A percentile compares a stretch with the other conserved stretches of the same genome.
These are phyloP conservation scores for Leptinotarsa undecemlineata DNA, from an alignment of 1,140 invertebrate species.

Conservation along the genomic window DNA sequence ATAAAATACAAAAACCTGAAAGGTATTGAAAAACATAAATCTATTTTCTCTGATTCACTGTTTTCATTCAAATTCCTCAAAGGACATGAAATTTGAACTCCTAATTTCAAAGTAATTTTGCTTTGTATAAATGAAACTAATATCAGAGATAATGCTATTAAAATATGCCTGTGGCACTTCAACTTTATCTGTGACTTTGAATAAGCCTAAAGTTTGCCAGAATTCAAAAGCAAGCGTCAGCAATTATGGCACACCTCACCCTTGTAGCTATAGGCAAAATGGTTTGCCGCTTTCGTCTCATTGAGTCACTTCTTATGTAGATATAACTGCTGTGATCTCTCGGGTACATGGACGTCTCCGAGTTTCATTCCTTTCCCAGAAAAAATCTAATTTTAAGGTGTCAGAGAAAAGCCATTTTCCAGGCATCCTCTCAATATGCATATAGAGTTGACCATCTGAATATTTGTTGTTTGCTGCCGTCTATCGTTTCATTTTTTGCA, in stretches of 20 bases:
- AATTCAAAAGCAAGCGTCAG: constrained; percentile 30
- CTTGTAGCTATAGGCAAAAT: constrained; percentile 2
- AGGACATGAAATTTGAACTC: neutral
- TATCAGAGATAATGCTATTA: constrained; percentile 38
- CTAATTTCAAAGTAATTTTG: constrained; percentile 7
- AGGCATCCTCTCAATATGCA: constrained; percentile 53
- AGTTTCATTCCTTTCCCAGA: constrained; percentile 52
- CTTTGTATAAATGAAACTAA: constrained; percentile 14
- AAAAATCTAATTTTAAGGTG: constrained; percentile 58
- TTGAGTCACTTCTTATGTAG: constrained; percentile 45
- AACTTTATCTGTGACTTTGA: constrained; percentile 33
- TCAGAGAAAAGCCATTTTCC: constrained; percentile 57
- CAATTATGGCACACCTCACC: constrained; percentile 33
- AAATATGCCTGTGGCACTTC: constrained; percentile 36
- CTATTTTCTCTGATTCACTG: no score
- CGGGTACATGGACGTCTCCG: constrained; percentile 49
- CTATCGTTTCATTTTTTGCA: neutral
- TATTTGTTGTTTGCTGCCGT: neutral
- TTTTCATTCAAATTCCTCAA: no score
- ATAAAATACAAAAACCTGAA: no score
- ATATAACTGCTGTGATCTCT: constrained; percentile 49
- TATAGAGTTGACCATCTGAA: constrained; percentile 39
- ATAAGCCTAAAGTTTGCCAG: constrained; percentile 30
- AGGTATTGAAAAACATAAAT: no score
- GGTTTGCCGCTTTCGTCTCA: constrained; percentile 34